These are phyloP conservation scores for Tonatia bakeri DNA, from an alignment of 2,113 vertebrate genomes.

Conservation along the genomic window DNA sequence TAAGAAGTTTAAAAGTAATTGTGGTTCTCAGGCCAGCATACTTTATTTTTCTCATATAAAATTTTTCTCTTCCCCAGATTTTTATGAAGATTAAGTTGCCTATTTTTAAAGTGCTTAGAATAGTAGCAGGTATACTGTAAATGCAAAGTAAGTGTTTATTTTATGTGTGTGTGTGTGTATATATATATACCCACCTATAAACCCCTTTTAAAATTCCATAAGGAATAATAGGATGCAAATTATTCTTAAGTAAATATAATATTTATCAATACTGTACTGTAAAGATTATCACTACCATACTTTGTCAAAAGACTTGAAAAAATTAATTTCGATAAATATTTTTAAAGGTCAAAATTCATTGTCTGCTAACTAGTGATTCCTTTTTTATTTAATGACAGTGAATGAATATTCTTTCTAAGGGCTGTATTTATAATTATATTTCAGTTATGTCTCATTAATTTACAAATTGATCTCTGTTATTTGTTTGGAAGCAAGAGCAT, in stretches of 20 bases:
- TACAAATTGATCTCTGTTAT: not conserved
- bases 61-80: not conserved
- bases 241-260: conserved; percentile 1
- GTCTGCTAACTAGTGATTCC: conserved; percentile 9
- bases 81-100: not conserved
- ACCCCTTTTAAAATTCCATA: not conserved
- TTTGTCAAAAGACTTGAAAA: conserved; percentile 23
- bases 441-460: conserved; percentile 30
- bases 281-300: not conserved
- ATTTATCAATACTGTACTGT: not conserved
- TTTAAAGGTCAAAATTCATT: not conserved
- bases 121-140: not conserved
- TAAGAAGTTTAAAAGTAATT: not conserved
- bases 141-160: not conserved
- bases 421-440: not conserved
- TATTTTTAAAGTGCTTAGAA: not conserved
- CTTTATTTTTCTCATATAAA: not conserved
- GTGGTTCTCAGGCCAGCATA: not conserved
- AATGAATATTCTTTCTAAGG: not conserved
- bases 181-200: not conserved
- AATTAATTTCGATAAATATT: not conserved
- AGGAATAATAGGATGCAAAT: not conserved
- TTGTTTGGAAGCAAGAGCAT: conserved; percentile 12
- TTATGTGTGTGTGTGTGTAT: not conserved
- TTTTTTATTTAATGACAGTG: not conserved